phyloP scores from a whole-genome alignment of 2,888 invertebrate species.

The Nowickia ferox region DNA sequence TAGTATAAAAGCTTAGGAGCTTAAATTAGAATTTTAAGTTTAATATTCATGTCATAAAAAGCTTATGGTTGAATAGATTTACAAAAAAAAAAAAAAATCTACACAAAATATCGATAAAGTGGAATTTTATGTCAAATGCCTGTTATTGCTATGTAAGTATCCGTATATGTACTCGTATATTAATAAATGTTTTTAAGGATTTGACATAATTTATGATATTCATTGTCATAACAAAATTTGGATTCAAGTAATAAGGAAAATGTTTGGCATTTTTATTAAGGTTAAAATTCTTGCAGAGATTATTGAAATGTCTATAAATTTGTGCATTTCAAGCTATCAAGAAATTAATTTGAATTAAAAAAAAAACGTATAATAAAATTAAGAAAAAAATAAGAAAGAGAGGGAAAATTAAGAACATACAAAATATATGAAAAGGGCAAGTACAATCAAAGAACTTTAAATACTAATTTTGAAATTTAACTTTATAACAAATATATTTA shows the following conservation, averaged over 20 bases:
- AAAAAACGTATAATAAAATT: no score
- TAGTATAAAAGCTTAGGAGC: constrained; percentile 50
- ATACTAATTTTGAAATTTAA: no score
- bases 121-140: constrained; percentile 14
- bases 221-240: constrained; percentile 33
- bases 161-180: neutral
- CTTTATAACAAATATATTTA: no score
- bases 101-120: constrained; percentile 51
- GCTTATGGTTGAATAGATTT: constrained; percentile 55
- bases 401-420: no score
- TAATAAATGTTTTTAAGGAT: neutral
- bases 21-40: constrained; percentile 55
- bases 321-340: neutral
- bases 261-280: neutral
- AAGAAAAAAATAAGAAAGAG: no score
- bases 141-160: neutral
- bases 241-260: constrained; percentile 1
- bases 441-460: no score
- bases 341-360: neutral
- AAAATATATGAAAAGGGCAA: no score
- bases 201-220: constrained; percentile 32
- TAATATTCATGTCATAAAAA: constrained; percentile 59
- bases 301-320: neutral
- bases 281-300: neutral
- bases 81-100: constrained; percentile 6